phyloP scores from a whole-genome alignment of 2,888 invertebrate species.

The Andricus quercusramuli region DNA sequence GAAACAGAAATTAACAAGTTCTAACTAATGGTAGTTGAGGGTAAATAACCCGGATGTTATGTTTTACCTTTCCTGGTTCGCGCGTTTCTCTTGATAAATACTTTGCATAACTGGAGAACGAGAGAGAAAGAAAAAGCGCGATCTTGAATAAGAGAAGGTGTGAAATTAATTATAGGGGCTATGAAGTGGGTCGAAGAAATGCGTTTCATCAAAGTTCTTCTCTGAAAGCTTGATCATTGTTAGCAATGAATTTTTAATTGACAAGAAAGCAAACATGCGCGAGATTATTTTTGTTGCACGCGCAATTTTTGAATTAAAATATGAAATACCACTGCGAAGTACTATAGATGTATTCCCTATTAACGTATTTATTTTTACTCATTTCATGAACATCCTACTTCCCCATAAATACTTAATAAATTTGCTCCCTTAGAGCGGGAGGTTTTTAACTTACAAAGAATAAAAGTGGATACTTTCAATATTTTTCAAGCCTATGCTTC shows the following conservation, averaged over 20 bases:
- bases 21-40: slow-evolving; percentile 39
- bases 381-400: too few relatives aligned
- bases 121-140: neutral
- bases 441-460: too few relatives aligned
- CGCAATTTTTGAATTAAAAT: too few relatives aligned
- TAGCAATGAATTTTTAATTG: neutral
- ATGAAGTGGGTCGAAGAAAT: neutral
- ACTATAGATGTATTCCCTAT: too few relatives aligned
- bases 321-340: too few relatives aligned
- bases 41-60: neutral
- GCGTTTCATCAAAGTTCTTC: neutral
- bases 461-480: too few relatives aligned
- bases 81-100: neutral
- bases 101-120: neutral
- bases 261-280: too few relatives aligned
- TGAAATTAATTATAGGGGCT: neutral
- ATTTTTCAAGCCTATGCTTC: too few relatives aligned
- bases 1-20: slow-evolving; percentile 53
- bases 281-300: too few relatives aligned
- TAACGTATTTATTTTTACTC: too few relatives aligned
- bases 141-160: neutral
- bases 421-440: too few relatives aligned
- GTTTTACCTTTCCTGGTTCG: neutral
- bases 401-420: too few relatives aligned
- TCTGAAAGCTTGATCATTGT: neutral